Base-by-base conservation (phyloP, 1,140 invertebrate species). In the Sweltsa coloradensis region DNA sequence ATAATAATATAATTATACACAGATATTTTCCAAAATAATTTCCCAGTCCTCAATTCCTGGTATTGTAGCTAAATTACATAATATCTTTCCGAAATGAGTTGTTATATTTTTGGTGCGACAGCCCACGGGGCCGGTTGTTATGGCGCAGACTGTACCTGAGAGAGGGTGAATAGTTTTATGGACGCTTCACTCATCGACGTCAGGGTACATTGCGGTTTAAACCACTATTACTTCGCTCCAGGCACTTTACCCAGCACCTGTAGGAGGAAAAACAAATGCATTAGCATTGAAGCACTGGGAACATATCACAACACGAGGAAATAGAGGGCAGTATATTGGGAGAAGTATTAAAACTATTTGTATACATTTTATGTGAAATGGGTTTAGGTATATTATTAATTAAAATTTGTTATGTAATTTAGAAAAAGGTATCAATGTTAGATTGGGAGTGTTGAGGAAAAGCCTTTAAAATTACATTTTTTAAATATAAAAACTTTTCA, bases 181-280 rank as follows among this genome's bases (percentile, higher is more conserved):
- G 14, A 42, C 14, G 41, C 22, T 14, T 6, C 13, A 43, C 3
- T 11, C 14, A 22, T 18, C 18, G 7, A 34, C 29, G 41, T 11
- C 18, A 25, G 24, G 19, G 27, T 19, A 41, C 7, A n/a, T n/a
- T n/a, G n/a, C n/a, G n/a, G n/a, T n/a, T n/a, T n/a, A n/a, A 26
- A 25, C 34, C 5, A 16, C 16, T 11, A 47, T 47, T 47, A 47
- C 37, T 47, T 47, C 19, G 45, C 45, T 22, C 45, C 45, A 18
- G 45, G 45, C 21, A 47, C 29, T 40, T 47, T 47, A 31, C 45
- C 40, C 29, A 47, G 45, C 45, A 47, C 45, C 45, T 47, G 18
- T n/a, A 3, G 13, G 3, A n/a, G 34, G 21, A 16, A 14, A 36
- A 39, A 45, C 13, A 45, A n/a, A n/a, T n/a, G n/a, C n/a, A n/a